Evolutionary conservation across 2,888 invertebrate genomes (phyloP).

Genomic region (Tryphoninae sp.): DNA sequence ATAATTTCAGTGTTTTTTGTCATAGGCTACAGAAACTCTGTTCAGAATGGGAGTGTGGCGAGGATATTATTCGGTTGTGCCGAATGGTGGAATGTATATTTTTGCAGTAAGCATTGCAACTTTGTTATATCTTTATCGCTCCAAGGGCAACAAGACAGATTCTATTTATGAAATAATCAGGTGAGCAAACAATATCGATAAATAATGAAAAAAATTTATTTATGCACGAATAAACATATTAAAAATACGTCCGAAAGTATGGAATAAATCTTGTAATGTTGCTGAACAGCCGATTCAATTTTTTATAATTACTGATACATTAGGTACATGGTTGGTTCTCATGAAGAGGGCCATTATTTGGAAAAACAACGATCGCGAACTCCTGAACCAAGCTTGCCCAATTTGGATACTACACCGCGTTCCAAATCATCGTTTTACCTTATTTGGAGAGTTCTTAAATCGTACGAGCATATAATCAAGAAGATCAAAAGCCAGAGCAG

Average conservation of each 20-base stretch:
- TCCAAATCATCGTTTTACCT: slow-evolving; percentile 79
- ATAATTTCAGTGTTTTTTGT: slow-evolving; percentile 37
- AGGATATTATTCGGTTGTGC: slow-evolving; percentile 84
- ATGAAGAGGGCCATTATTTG: slow-evolving; percentile 83
- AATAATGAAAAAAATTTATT: background rate
- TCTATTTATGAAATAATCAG: slow-evolving; percentile 85
- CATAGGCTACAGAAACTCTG: slow-evolving; percentile 88
- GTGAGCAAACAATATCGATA: slow-evolving; percentile 72
- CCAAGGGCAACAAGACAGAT: slow-evolving; percentile 83
- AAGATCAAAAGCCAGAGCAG: slow-evolving; percentile 82
- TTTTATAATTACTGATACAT: slow-evolving; percentile 47
- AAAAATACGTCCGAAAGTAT: too few relatives aligned
- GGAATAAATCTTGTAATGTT: too few relatives aligned
- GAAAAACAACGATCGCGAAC: slow-evolving; percentile 68
- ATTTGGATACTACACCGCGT: slow-evolving; percentile 34
- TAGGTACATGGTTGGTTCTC: slow-evolving; percentile 85
- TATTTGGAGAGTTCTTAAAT: slow-evolving; percentile 80
- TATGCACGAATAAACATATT: background rate
- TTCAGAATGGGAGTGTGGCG: slow-evolving; percentile 88
- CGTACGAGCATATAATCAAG: slow-evolving; percentile 81
- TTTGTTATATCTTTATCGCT: slow-evolving; percentile 84
- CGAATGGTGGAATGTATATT: slow-evolving; percentile 86
- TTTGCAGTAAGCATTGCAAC: slow-evolving; percentile 86
- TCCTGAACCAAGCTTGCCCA: slow-evolving; percentile 42
- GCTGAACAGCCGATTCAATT: background rate